Conservation (phyloP, 1,140 invertebrate species). For the Drosophila rufa region DNA sequence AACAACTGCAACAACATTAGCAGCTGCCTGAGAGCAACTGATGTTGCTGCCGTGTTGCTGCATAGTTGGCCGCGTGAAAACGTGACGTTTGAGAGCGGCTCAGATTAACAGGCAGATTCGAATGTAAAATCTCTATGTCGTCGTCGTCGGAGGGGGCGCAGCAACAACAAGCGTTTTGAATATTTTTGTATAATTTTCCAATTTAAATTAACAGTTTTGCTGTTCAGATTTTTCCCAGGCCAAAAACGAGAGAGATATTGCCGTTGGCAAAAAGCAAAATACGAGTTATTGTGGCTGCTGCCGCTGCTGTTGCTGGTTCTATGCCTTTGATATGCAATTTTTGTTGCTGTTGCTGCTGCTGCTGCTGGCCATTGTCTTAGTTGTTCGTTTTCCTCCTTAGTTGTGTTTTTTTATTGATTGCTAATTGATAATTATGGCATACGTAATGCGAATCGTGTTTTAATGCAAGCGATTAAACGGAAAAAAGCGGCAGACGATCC, state of each 20-base stretch:
- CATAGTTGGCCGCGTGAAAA: constrained; percentile 78
- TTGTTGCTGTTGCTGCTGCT: constrained; percentile 18
- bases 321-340: constrained; percentile 59
- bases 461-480: constrained; percentile 2
- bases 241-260: constrained; percentile 49
- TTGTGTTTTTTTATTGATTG: constrained; percentile 66
- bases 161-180: constrained; percentile 73
- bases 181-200: constrained; percentile 84
- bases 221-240: constrained; percentile 75
- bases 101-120: constrained; percentile 77
- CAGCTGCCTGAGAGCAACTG: constrained; percentile 43
- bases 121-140: constrained; percentile 56
- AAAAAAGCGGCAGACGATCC: constrained; percentile 1
- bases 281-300: constrained; percentile 59
- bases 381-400: constrained; percentile 23
- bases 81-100: constrained; percentile 77
- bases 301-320: constrained; percentile 31
- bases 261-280: constrained; percentile 59
- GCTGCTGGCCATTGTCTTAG: constrained; percentile 46
- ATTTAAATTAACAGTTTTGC: constrained; percentile 80
- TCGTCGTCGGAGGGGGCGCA: neutral
- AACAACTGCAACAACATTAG: constrained; percentile 14
- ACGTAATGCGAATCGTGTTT: constrained; percentile 44
- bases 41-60: constrained; percentile 57
- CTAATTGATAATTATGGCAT: constrained; percentile 82